phyloP scores from a whole-genome alignment of 2,797 vertebrate genomes.

The Spinus olivaceus region DNA sequence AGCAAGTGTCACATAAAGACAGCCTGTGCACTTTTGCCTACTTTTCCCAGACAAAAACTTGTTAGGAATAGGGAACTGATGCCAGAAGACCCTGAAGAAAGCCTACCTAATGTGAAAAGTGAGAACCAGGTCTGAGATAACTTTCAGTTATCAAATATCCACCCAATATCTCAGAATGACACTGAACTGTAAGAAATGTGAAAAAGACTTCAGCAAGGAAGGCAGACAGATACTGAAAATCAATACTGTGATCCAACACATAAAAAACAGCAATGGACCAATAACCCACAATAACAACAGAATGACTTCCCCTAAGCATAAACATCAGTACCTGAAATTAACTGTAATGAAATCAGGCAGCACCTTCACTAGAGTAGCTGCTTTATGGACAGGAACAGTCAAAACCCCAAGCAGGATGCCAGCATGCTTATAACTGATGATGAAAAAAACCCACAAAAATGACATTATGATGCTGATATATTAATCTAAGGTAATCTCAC shows the following conservation, averaged over 20 bases:
- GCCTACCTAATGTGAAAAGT: neutral
- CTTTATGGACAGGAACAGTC: neutral
- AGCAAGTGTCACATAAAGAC: neutral
- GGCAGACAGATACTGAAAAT: neutral
- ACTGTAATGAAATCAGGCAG: neutral
- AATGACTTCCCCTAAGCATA: neutral
- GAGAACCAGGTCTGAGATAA: neutral
- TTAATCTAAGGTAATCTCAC: neutral
- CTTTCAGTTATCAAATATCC: neutral
- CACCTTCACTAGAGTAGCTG: neutral
- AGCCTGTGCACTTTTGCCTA: rapidly evolving
- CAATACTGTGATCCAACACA: neutral
- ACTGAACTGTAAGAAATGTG: neutral
- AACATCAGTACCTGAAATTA: neutral
- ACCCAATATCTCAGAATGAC: neutral
- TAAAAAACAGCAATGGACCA: neutral
- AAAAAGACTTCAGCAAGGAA: neutral
- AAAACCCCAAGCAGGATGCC: neutral
- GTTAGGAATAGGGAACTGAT: neutral
- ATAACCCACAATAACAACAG: neutral
- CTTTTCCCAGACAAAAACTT: neutral
- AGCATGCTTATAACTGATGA: neutral
- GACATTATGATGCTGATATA: neutral
- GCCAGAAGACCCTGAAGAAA: neutral
- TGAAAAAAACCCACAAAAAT: neutral